Evolutionary conservation across 2,797 vertebrate genomes (phyloP), one percentile per base, ranked within the genome.

Genomic region (Emydoidea blandingii): DNA sequence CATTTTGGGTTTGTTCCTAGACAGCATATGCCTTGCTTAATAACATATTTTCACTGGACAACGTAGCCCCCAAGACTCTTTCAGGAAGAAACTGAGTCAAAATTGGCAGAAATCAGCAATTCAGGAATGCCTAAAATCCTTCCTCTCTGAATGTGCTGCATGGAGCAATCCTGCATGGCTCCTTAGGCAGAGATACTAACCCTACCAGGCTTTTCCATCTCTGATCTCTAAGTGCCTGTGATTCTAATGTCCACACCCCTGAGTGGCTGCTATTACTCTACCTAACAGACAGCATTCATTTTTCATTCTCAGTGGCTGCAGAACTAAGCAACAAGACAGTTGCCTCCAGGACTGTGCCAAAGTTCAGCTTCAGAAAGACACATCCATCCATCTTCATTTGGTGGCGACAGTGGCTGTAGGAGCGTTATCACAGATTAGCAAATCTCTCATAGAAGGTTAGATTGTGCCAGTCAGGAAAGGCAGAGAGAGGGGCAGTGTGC

Each of bases 151-250:
- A 94, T 59, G 41, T 0, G 34, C 83, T 80, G 78, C 83, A 89
- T 88, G 87, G 44, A 86, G 62, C 29, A 93, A 74, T 91, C 89
- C 81, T 94, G 37, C 86, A 79, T 49, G 89, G 74, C 41, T 82
- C 54, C 84, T 93, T 81, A 80, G 83, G 79, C 82, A 72, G 78
- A 94, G 87, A 76, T 89, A 49, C 27, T 91, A 23, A 91, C 29
- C 92, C 86, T 87, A 50, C 47, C 78, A 65, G 84, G 80, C 87
- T 88, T 87, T 82, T 49, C 80, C 85, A 23, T 86, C 90, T 87
- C 87, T 94, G 88, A 92, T 92, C 93, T 90, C 92, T 84, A 21
- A 95, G 96, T 91, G 86, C 92, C 95, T 92, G 93, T 92, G 91
- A 95, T 89, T 92, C 82, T 80, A 37, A 79, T 59, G 62, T 79